A percentile compares a stretch with the other conserved stretches of the same genome.
Conservation (phyloP, 2,888 invertebrate genomes). For the Amphimallon solstitiale region DNA sequence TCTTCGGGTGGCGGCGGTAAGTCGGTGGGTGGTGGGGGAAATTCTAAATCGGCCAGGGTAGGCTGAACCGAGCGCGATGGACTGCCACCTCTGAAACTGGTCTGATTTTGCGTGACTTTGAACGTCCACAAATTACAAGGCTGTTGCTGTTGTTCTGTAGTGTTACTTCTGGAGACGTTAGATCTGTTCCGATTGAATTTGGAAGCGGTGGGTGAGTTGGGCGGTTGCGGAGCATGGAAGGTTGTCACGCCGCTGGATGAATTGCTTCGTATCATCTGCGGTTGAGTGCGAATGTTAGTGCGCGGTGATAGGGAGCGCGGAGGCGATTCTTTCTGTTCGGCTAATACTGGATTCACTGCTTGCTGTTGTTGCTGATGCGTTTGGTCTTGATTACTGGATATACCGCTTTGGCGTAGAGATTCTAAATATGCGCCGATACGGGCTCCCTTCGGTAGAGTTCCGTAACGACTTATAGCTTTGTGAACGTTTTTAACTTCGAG, state of each 20-base stretch:
- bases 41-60: conserved; percentile 83
- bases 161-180: conserved; percentile 59
- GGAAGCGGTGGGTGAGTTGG: conserved; percentile 71
- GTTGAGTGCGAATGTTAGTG: conserved; percentile 72
- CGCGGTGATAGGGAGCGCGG: conserved; percentile 73
- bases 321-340: conserved; percentile 55
- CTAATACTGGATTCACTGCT: conserved; percentile 50
- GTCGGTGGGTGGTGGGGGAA: conserved; percentile 86
- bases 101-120: conserved; percentile 56
- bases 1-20: conserved; percentile 83
- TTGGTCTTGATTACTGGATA: conserved; percentile 55
- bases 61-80: conserved; percentile 79
- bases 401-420: conserved; percentile 85
- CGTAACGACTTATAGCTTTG: conserved; percentile 93
- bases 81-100: conserved; percentile 70
- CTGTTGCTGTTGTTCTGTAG: conserved; percentile 57
- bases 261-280: conserved; percentile 90
- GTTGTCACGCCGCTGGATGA: conserved; percentile 85
- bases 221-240: conserved; percentile 66
- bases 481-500: conserved; percentile 96
- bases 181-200: conserved; percentile 68
- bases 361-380: conserved; percentile 42
- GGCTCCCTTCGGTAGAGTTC: conserved; percentile 96
- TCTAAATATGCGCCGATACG: conserved; percentile 96
- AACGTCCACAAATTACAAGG: conserved; percentile 60